Percentiles rank a stretch among this genome's conserved stretches.
These are phyloP conservation scores for Magallana nippona DNA, from an alignment of 2,888 invertebrate genomes.

Conservation along the genomic window DNA sequence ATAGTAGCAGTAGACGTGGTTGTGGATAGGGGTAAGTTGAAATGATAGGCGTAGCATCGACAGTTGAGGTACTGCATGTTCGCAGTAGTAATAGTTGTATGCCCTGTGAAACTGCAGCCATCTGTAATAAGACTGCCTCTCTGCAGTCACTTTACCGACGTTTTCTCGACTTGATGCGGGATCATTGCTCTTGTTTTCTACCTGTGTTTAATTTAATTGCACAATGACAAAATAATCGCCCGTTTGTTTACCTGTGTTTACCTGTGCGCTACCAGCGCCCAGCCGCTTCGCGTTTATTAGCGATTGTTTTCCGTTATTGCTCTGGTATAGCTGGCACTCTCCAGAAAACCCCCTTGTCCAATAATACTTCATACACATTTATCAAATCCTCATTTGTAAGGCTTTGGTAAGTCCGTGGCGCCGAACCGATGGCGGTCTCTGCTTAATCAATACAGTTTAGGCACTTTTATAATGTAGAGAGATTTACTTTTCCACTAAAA, in stretches of 20 bases:
- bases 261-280: neutral
- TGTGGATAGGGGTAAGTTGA: too few relatives aligned
- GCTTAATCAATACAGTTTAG: constrained; percentile 51
- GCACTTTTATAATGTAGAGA: constrained; percentile 51
- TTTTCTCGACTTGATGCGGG: neutral
- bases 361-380: constrained; percentile 40
- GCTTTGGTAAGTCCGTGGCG: constrained; percentile 46
- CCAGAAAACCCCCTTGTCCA: constrained; percentile 27
- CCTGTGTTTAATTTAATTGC: constrained; percentile 30
- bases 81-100: too few relatives aligned
- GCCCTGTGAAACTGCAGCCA: too few relatives aligned
- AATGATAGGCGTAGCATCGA: too few relatives aligned
- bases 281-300: constrained; percentile 13
- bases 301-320: constrained; percentile 27
- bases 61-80: too few relatives aligned
- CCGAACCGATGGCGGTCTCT: constrained; percentile 45
- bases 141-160: too few relatives aligned
- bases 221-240: constrained; percentile 32
- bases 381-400: constrained; percentile 47
- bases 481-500: constrained; percentile 53
- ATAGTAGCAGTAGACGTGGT: too few relatives aligned
- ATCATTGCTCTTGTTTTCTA: constrained; percentile 1
- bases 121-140: too few relatives aligned
- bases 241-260: constrained; percentile 17
- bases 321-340: neutral